Base-by-base conservation (phyloP, 2,888 invertebrate genomes). In the Cephus nigrinus region DNA sequence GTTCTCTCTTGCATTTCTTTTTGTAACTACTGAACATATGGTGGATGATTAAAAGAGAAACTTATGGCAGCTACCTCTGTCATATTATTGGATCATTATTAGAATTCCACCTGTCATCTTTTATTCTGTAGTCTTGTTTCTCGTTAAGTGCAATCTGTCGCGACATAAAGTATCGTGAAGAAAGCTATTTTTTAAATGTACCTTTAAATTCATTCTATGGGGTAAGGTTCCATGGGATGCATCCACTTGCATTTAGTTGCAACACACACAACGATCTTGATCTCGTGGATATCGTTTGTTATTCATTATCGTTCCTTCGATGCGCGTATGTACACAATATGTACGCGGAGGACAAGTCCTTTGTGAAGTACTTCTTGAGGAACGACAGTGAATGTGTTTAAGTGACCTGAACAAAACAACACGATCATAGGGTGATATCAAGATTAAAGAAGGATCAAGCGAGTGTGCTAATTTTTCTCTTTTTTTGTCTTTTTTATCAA, bases 261-360 rank as follows among this genome's bases (percentile, higher is more conserved):
- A 91, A 91, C 90, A 91, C 91, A 91, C 91, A 91, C 90, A 91
- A 91, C 91, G 91, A 91, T 91, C 91, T 91, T 91, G 91, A 91
- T 91, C 91, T 91, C 91, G 89, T 91, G 91, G 90, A 90, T 91
- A 91, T 91, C 91, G 91, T 91, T 91, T 78, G 78, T 78, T 78
- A 86, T 90, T 91, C 91, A 91, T 90, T 91, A 91, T 91, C 91
- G 91, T 91, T 90, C 89, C 91, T 88, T 87, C 82, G 87, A 86
- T 84, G 86, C 86, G 86, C 82, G 86, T 84, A 85, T 84, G 85
- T 85, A 86, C 84, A 84, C 81, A 83, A 82, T 84, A 86, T 85
- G 86, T 82, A 85, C 85, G 81, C 55, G 55, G 55, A 55, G 82
- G 82, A 82, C 78, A 87, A 87, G 88, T 90, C 89, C 90, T 89